These are phyloP conservation scores for Chloroceryle aenea DNA, from an alignment of 2,113 vertebrate species.

Conservation along the genomic window DNA sequence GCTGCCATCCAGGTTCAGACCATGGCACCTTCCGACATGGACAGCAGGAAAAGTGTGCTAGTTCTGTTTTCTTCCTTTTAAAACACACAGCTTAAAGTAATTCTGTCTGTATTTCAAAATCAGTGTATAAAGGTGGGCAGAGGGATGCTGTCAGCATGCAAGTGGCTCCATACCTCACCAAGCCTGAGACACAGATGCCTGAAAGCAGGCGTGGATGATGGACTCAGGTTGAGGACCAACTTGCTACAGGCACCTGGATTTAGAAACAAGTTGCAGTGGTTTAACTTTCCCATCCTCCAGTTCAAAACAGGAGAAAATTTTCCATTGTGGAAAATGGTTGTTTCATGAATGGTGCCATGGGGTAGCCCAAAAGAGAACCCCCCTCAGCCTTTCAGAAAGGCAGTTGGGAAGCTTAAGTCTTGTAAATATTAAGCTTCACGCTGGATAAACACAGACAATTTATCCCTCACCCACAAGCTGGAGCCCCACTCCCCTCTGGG, in stretches of 20 bases:
- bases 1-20: not conserved
- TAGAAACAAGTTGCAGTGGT: not conserved
- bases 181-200: not conserved
- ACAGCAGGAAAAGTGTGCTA: not conserved
- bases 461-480: not conserved
- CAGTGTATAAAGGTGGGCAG: not conserved
- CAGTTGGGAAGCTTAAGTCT: not conserved
- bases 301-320: not conserved
- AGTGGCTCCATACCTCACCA: not conserved
- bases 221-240: not conserved
- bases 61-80: constrained; percentile 4
- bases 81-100: not conserved
- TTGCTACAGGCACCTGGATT: not conserved
- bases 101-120: not conserved
- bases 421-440: not conserved
- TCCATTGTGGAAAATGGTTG: not conserved
- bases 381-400: not conserved
- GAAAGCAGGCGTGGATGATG: not conserved
- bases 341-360: not conserved
- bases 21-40: not conserved
- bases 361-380: not conserved
- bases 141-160: fast-evolving
- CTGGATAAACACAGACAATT: not conserved
- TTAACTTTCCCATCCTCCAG: not conserved
- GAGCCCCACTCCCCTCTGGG: not conserved